phyloP scores from a whole-genome alignment of 2,113 vertebrate species.

The Chaenocephalus aceratus region DNA sequence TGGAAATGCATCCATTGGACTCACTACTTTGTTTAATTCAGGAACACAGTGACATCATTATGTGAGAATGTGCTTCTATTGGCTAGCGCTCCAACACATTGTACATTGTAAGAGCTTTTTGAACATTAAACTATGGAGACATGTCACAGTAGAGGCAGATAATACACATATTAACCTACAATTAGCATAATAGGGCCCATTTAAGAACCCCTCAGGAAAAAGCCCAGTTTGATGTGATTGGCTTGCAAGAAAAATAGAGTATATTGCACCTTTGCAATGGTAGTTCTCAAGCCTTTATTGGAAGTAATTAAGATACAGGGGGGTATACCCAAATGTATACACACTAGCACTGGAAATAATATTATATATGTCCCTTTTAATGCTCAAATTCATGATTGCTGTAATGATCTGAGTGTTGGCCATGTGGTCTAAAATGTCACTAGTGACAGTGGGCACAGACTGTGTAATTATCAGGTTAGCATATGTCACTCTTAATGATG shows the following conservation, averaged over 20 bases:
- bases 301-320: background rate
- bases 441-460: constrained; percentile 10
- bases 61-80: too few relatives aligned
- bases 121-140: too few relatives aligned
- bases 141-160: too few relatives aligned
- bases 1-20: too few relatives aligned
- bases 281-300: background rate
- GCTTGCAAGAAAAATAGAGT: background rate
- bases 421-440: background rate
- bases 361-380: background rate
- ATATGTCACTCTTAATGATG: background rate
- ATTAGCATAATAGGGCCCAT: background rate
- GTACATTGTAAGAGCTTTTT: too few relatives aligned
- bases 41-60: too few relatives aligned
- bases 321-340: too few relatives aligned
- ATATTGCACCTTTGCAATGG: background rate
- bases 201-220: background rate
- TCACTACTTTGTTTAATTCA: too few relatives aligned
- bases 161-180: too few relatives aligned
- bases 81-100: too few relatives aligned
- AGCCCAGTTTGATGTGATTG: background rate
- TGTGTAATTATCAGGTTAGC: constrained; percentile 5
- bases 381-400: constrained; percentile 19
- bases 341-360: too few relatives aligned
- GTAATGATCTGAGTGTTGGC: background rate